Evolutionary conservation across 2,888 invertebrate genomes (phyloP), one percentile per base, ranked within the genome.

Genomic region (Drosophila conformis): DNA sequence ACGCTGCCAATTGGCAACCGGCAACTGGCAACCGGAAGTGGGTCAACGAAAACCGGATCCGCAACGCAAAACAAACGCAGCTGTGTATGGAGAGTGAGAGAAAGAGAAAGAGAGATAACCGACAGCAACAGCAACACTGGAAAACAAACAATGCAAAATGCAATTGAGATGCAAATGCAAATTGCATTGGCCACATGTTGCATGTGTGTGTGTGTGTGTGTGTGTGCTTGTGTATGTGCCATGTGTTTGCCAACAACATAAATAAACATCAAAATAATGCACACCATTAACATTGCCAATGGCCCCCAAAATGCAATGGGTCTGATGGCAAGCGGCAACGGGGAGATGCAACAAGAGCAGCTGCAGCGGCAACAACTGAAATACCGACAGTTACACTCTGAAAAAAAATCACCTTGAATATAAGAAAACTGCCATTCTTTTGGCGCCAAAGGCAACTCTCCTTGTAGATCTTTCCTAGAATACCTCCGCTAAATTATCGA

Each of bases 31-130:
- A 89, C 91, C 91, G 91, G 91, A 91, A 91, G 90, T 91, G 86
- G 91, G 91, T 91, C 91, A 91, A 90, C 83, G 80, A 90, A 88
- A 91, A 91, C 91, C 91, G 91, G 91, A 91, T 91, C 88, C 82
- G 69, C 74, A 82, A 36, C 46, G 71, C 63, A 64, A 82, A 54
- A 35, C 21, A 80, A 78, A 73, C 80, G 89, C 86, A 88, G 87
- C 90, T 89, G 88, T 89, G 85, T 82, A 71, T 82, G 78, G 63
- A 74, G 60, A 72, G 72, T 75, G 53, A 66, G 51, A 69, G 40
- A 31, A 10, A 66, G 51, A 69, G 40, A 31, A 10, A 56, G 18
- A 18, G 6, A 54, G 18, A 36, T 18, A 36, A 27, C 57, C 52
- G 70, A 68, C 68, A 65, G 51, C 80, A 69, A 21, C 64, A 78